These are phyloP conservation scores for Altica lythri DNA, from an alignment of 2,888 invertebrate genomes.

Conservation along the genomic window DNA sequence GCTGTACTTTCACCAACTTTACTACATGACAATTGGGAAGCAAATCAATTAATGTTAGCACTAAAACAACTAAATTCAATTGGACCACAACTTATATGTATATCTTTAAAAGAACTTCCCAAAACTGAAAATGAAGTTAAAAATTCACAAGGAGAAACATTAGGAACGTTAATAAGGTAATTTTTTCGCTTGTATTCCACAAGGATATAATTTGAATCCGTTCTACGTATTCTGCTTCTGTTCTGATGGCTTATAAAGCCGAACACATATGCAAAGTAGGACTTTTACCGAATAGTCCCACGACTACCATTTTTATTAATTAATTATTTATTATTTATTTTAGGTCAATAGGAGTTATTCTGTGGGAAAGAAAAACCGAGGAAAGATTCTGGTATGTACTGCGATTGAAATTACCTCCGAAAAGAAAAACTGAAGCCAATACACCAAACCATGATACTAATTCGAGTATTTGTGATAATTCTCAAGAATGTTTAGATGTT, in stretches of 20 bases:
- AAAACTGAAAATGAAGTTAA: slow-evolving; percentile 49
- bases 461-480: slow-evolving; percentile 49
- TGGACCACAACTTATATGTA: slow-evolving; percentile 50
- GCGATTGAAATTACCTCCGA: slow-evolving; percentile 67
- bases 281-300: too few species aligned
- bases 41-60: slow-evolving; percentile 53
- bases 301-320: too few species aligned
- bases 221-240: too few species aligned
- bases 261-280: too few species aligned
- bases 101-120: slow-evolving; percentile 57
- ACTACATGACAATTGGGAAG: slow-evolving; percentile 58
- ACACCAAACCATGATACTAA: slow-evolving; percentile 35
- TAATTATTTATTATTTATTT: too few species aligned
- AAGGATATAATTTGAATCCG: too few species aligned
- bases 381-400: slow-evolving; percentile 68
- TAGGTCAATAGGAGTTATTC: slow-evolving; percentile 57
- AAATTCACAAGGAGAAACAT: slow-evolving; percentile 59
- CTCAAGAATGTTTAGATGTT: slow-evolving; percentile 48
- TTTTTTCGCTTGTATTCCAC: neutral
- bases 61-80: slow-evolving; percentile 58
- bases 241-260: too few species aligned
- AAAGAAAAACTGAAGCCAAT: slow-evolving; percentile 36
- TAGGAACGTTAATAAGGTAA: slow-evolving; percentile 36
- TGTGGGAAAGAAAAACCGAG: slow-evolving; percentile 56
- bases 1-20: slow-evolving; percentile 59